phyloP scores from a whole-genome alignment of 2,888 invertebrate genomes.

The Agrilus cyanescens region DNA sequence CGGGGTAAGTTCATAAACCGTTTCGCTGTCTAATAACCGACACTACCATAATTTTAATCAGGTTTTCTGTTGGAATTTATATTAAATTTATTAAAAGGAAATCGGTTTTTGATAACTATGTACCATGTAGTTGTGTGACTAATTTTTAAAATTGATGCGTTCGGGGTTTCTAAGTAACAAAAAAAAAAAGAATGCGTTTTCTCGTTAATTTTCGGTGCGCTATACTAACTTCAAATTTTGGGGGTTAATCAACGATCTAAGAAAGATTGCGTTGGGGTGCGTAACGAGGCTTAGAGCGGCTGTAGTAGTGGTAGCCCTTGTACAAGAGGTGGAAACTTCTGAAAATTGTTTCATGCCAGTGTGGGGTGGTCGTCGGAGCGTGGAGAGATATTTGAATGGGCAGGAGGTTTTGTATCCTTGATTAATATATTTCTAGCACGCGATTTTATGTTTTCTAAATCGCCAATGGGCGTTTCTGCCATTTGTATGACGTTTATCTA shows the following conservation, averaged over 20 bases:
- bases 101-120: too few species aligned
- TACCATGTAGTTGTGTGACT: too few species aligned
- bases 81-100: too few species aligned
- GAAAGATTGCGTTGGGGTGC: constrained; percentile 21
- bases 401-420: constrained; percentile 38
- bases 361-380: constrained; percentile 26
- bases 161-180: too few species aligned
- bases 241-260: constrained; percentile 29
- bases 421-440: constrained; percentile 43
- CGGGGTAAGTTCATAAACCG: too few species aligned
- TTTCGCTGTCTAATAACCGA: too few species aligned
- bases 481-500: constrained; percentile 5
- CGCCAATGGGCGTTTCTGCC: constrained; percentile 25
- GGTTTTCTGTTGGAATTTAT: too few species aligned
- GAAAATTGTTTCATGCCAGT: constrained; percentile 29
- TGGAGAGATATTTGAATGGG: constrained; percentile 24
- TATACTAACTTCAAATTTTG: constrained; percentile 26
- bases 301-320: constrained; percentile 11
- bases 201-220: too few species aligned
- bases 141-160: too few species aligned
- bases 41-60: too few species aligned
- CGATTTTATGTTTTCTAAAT: constrained; percentile 40
- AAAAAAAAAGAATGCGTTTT: too few species aligned
- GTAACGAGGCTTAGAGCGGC: constrained; percentile 18
- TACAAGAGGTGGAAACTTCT: constrained; percentile 6